Evolutionary conservation across 2,797 vertebrate species (phyloP), one percentile per base, ranked within the genome.

Genomic region (Ptychadena robeensis): DNA sequence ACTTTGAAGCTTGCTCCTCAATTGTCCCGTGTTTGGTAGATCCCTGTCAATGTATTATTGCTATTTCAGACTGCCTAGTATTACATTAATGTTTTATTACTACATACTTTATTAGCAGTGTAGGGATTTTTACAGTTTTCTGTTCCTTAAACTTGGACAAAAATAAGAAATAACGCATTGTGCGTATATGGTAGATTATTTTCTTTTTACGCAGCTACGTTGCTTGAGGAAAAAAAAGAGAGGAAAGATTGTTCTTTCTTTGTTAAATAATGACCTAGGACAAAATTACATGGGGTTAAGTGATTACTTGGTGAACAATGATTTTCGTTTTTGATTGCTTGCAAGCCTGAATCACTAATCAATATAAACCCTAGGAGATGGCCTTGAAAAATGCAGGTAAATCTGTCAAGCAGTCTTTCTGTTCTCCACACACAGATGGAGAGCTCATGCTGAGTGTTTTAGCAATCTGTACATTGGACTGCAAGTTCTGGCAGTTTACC

Each of bases 231-330:
- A 63, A 38, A 34, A 2, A 64, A 35, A 27, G 15, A 27, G 15
- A 5, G 3, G 44, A 64, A 73, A 73, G 25, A 27, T 3, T 61
- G 34, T 75, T 30, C 59, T 64, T 32, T 40, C 57, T 75, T 40
- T 75, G 59, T 38, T 75, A 75, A 75, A 35, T 64, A 59, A 48
- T 66, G 59, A 48, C 18, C 44, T 67, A 30, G 38, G 14, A 57
- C n/a, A 68, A 38, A 68, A 69, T 59, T 53, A 79, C 37, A 68
- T n/a, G n/a, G 48, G 27, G 76, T 69, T 68, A 35, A 48, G 65
- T 68, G 64, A 79, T 79, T 79, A 69, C 76, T 65, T 59, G 35
- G 30, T 76, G 73, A 65, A 69, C 64, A 79, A 68, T 68, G 65
- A 79, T 53, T 79, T 68, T 79, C 27, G 0, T 68, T 59, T 79